Percentiles rank a stretch among this genome's conserved stretches.
phyloP scores from a whole-genome alignment of 2,888 invertebrate species.

The Chrysomela aeneicollis region DNA sequence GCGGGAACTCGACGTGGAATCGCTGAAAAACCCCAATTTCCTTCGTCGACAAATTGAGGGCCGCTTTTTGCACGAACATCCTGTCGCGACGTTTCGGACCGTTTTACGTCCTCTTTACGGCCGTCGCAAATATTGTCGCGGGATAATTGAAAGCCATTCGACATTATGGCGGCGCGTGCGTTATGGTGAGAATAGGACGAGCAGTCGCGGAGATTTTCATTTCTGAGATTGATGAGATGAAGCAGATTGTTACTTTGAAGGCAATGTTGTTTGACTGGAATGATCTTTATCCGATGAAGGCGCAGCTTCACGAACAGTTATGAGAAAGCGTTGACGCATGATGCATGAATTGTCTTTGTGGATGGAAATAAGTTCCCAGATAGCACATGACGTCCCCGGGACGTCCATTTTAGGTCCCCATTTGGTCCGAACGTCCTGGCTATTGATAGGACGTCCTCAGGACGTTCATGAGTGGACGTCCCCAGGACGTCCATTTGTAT shows the following conservation, averaged over 20 bases:
- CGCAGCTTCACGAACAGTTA: neutral
- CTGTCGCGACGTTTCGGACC: slow-evolving; percentile 28
- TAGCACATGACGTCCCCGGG: no score
- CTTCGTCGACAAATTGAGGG: slow-evolving; percentile 53
- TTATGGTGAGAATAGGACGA: slow-evolving; percentile 8
- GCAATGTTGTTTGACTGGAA: neutral
- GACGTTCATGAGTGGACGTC: no score
- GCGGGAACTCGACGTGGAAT: slow-evolving; percentile 12
- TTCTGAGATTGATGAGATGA: no score
- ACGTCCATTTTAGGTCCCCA: no score
- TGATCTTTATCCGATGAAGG: neutral
- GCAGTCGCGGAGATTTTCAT: neutral
- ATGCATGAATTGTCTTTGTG: no score
- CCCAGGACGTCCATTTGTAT: no score
- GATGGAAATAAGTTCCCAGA: no score
- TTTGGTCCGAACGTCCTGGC: no score
- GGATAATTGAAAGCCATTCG: slow-evolving; percentile 38
- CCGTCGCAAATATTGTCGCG: slow-evolving; percentile 37
- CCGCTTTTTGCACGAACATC: slow-evolving; percentile 48
- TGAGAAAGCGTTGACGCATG: neutral
- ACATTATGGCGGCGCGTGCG: slow-evolving; percentile 34
- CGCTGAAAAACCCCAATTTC: slow-evolving; percentile 46
- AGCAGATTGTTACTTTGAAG: neutral
- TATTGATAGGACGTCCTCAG: no score
- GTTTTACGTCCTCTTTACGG: slow-evolving; percentile 24